Conservation (phyloP, 2,113 vertebrate genomes). For the Sinocyclocheilus anshuiensis region DNA sequence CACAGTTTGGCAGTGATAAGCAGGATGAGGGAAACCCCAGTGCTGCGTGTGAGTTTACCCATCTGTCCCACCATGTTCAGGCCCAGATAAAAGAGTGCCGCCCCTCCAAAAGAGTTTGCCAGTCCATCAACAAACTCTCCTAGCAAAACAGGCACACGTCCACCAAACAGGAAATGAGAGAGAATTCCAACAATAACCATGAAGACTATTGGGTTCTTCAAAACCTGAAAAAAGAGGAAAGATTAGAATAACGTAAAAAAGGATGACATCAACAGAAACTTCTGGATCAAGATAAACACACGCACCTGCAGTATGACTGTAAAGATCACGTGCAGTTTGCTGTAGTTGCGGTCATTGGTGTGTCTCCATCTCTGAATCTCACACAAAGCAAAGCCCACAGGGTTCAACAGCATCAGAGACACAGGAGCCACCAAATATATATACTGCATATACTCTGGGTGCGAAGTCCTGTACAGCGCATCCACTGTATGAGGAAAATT, state of each 20-base stretch:
- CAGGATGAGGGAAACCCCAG: conserved; percentile 91
- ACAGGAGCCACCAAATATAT: conserved; percentile 97
- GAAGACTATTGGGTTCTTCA: conserved; percentile 96
- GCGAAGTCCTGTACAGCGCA: conserved; percentile 89
- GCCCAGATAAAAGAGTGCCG: conserved; percentile 96
- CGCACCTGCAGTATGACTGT: conserved; percentile 83
- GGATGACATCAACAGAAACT: background rate
- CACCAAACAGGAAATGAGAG: conserved; percentile 90
- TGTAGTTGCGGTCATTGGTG: conserved; percentile 77
- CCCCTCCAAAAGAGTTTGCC: conserved; percentile 91
- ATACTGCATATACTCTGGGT: conserved; percentile 96
- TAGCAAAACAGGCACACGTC: conserved; percentile 85
- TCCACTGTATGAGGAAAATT: conserved; percentile 60
- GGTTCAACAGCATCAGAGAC: conserved; percentile 97
- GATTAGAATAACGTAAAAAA: background rate
- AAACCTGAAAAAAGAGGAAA: conserved; percentile 69
- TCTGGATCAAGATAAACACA: background rate
- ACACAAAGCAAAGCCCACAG: conserved; percentile 94
- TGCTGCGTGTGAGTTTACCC: conserved; percentile 85
- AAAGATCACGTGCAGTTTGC: conserved; percentile 83
- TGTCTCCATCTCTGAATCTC: conserved; percentile 94
- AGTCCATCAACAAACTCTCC: conserved; percentile 93
- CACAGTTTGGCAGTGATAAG: conserved; percentile 99
- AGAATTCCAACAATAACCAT: conserved; percentile 93
- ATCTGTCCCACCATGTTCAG: conserved; percentile 98